Base-by-base conservation (phyloP, 2,113 vertebrate genomes). In the Donacobius atricapilla region DNA sequence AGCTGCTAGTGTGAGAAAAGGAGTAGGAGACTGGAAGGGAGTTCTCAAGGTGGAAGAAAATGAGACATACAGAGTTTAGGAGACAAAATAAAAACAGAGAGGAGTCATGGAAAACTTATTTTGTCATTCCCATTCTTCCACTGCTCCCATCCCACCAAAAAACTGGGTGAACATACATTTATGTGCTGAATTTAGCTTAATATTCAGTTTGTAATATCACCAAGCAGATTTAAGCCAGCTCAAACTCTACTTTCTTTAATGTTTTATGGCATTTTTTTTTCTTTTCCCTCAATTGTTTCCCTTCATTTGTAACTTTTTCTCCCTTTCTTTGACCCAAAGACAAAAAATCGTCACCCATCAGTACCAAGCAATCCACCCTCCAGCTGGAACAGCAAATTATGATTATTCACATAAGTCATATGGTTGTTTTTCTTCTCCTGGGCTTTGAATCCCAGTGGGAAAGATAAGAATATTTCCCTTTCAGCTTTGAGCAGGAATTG, bases 391-490 rank as follows among this genome's bases (percentile, higher is more conserved):
- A 70, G 45, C 31, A 86, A 83, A 71, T 27, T 44, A 9, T 45
- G 48, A 84, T 90, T 89, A 90, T 78, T 76, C 93, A 78, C 47
- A 9, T 9, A 87, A 87, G 53, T 85, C 73, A 89, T 44, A 24
- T 56, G 37, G n/a, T 8, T 2, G 48, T 48, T 80, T 54, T 87
- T 77, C 66, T 90, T 78, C 58, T 96, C 50, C 82, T 84, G 88
- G 76, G 82, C 56, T 92, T 94, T 83, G 83, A 94, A 60, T 94
- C 90, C 89, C 90, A 44, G 27, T 11, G 58, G 75, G 47, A 86
- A 83, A 88, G 79, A 72, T 1, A 66, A 66, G 22, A 73, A 58
- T 44, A 23, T 50, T 56, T 65, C 9, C 51, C 45, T 22, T 42
- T 15, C 3, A 11, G 51, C 11, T 60, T 75, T 64, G 50, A 45